Base-by-base conservation (phyloP, 2,797 vertebrate species). In the Lophotriccus pileatus region DNA sequence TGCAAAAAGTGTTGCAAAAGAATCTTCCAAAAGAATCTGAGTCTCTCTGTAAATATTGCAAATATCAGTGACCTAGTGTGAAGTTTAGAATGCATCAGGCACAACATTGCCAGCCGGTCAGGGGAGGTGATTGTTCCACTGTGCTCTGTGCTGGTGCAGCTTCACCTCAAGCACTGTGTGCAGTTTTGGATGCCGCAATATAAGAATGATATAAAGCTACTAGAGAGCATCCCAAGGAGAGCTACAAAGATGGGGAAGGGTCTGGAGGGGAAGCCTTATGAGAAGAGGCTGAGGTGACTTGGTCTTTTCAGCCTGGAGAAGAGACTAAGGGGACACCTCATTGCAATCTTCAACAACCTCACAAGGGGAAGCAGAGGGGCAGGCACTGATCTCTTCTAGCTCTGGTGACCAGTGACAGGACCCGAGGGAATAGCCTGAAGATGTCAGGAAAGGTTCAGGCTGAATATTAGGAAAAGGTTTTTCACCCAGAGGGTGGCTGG, bases 331-430 rank as follows among this genome's bases (percentile, higher is more conserved):
- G 12, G 16, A 63, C 14, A 58, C 17, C 13, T 24, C 41, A 13
- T 0, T 44, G n/a, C 11, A 39, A 8, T 18, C 55, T 75, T 0
- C 22, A 75, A 2, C 19, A 8, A 55, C 10, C 36, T 37, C 0
- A 0, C 6, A 14, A 34, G 9, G 13, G 47, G 27, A 49, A 22
- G 36, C 37, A 18, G 5, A 75, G 8, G 13, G 4, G 2, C 72
- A 56, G 43, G 16, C 16, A 22, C 14, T 56, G 43, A 25, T 21
- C 14, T 62, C 27, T 55, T 0, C 3, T 23, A 60, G 25, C 27
- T 76, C 3, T 30, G 20, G 9, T 14, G 11, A 49, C 9, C 19
- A 21, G 32, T 4, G 34, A 75, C 7, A 63, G 5, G 20, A 44
- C 13, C 20, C 1, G 1, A 63, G 43, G 37, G 27, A 56, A 37